Percentiles rank a stretch among this genome's conserved stretches.
These are phyloP conservation scores for Myoxocephalus aenaeus DNA, from an alignment of 2,797 vertebrate species.

Conservation along the genomic window DNA sequence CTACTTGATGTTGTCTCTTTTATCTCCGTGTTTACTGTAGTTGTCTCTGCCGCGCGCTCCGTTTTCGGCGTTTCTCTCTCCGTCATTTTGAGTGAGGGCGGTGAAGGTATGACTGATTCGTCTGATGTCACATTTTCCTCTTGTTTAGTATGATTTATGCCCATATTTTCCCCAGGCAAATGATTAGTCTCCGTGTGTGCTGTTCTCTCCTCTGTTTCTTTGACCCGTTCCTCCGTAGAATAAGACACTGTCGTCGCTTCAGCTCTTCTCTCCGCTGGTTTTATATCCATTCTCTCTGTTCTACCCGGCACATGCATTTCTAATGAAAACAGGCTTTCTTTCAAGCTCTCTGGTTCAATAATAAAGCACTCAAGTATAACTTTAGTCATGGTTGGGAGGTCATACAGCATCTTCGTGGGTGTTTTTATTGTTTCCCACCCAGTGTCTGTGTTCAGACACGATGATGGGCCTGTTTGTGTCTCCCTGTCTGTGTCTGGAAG, in stretches of 20 bases:
- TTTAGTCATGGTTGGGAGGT: not conserved
- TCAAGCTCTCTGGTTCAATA: not conserved
- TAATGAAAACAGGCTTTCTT: not conserved
- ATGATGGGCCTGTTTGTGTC: not conserved
- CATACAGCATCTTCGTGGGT: not conserved
- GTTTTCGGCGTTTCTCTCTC: slow-evolving; percentile 6
- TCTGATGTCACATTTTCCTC: slow-evolving; percentile 13
- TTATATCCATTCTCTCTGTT: slow-evolving; percentile 7
- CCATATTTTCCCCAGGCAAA: not conserved
- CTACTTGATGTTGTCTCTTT: slow-evolving; percentile 9
- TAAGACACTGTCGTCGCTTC: not conserved
- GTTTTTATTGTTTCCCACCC: slow-evolving; percentile 25
- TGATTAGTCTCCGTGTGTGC: not conserved
- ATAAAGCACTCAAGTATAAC: slow-evolving; percentile 4
- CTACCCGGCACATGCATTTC: not conserved
- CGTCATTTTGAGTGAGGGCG: not conserved
- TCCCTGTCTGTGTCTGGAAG: slow-evolving; percentile 20
- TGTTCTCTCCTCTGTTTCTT: not conserved
- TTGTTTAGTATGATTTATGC: slow-evolving; percentile 12
- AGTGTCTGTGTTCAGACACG: slow-evolving; percentile 10
- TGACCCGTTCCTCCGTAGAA: not conserved
- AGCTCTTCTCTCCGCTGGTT: slow-evolving; percentile 14
- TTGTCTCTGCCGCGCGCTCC: not conserved
- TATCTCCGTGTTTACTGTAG: not conserved
- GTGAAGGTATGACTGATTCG: slow-evolving; percentile 7